phyloP scores from a whole-genome alignment of 92 coral and sea anemone genomes.

The Montipora capitata region DNA sequence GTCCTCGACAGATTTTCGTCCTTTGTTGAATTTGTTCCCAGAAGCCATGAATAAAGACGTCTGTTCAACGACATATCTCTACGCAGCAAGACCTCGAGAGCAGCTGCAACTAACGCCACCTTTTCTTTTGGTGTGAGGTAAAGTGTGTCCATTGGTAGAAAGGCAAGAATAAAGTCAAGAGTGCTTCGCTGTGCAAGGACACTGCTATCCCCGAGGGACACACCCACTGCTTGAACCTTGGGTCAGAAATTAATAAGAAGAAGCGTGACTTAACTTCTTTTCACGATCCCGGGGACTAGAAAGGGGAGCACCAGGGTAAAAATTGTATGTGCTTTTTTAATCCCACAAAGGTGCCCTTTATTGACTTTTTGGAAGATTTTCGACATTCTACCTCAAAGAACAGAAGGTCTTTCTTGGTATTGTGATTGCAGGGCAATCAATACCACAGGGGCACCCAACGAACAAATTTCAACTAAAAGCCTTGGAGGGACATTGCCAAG shows the following conservation, averaged over 20 bases:
- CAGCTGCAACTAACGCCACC: conserved; percentile 82
- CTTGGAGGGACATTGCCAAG: too few species aligned
- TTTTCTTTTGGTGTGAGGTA: conserved; percentile 71
- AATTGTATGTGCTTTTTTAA: too few species aligned
- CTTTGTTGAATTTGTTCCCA: conserved; percentile 76
- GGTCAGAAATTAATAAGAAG: neutral
- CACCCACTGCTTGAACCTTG: conserved; percentile 88
- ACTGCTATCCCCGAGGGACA: conserved; percentile 86
- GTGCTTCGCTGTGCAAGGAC: conserved; percentile 93
- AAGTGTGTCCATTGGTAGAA: conserved; percentile 83
- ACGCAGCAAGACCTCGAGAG: conserved; percentile 86
- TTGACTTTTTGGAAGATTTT: too few species aligned
- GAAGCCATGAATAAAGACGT: conserved; percentile 93
- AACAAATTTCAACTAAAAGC: too few species aligned
- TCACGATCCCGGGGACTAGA: too few species aligned
- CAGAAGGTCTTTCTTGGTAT: too few species aligned
- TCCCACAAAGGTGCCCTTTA: too few species aligned
- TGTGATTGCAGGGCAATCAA: too few species aligned
- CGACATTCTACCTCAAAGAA: too few species aligned
- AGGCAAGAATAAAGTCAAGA: conserved; percentile 85
- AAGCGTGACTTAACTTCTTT: neutral
- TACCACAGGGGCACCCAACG: too few species aligned
- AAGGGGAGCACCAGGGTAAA: too few species aligned
- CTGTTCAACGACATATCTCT: conserved; percentile 98
- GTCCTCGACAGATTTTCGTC: conserved; percentile 48